phyloP scores from a whole-genome alignment of 2,888 invertebrate genomes.

The Eretmocerus hayati region DNA sequence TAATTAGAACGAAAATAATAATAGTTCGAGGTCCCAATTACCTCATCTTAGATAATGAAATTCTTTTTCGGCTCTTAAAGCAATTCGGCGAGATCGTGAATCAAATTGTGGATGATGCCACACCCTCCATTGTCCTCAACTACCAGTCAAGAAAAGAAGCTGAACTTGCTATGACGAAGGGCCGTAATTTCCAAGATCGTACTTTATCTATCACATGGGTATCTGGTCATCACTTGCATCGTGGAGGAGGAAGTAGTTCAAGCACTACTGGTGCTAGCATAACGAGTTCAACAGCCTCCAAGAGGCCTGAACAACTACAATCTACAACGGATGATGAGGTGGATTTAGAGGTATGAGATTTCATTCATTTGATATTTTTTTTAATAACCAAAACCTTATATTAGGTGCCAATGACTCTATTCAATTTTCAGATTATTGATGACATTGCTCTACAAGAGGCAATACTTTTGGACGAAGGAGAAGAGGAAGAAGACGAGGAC shows the following conservation, averaged over 20 bases:
- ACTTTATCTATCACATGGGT: slow-evolving; percentile 50
- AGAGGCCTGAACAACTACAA: slow-evolving; percentile 38
- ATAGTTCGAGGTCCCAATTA: too few species aligned
- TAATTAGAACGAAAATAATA: too few species aligned
- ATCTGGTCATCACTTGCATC: slow-evolving; percentile 42
- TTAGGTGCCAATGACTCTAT: too few species aligned
- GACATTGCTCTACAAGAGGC: slow-evolving; percentile 49
- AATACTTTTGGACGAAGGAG: slow-evolving; percentile 68
- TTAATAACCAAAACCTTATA: not conserved
- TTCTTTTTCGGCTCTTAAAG: slow-evolving; percentile 51
- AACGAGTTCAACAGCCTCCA: slow-evolving; percentile 24
- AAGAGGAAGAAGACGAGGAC: slow-evolving; percentile 81
- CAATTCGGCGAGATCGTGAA: slow-evolving; percentile 84
- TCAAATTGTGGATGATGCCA: slow-evolving; percentile 65
- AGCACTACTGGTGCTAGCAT: slow-evolving; percentile 26
- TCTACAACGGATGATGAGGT: slow-evolving; percentile 36
- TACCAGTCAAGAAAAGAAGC: slow-evolving; percentile 73
- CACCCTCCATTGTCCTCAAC: slow-evolving; percentile 70
- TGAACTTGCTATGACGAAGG: slow-evolving; percentile 69
- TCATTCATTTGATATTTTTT: not conserved
- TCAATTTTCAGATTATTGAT: slow-evolving; percentile 45
- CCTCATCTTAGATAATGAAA: too few species aligned
- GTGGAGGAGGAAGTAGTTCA: slow-evolving; percentile 45
- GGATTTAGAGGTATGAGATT: slow-evolving; percentile 39
- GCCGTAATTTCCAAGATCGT: slow-evolving; percentile 65